Evolutionary conservation across 2,797 vertebrate species (phyloP).

Genomic region (Tokudaia tokunoshimensis): DNA sequence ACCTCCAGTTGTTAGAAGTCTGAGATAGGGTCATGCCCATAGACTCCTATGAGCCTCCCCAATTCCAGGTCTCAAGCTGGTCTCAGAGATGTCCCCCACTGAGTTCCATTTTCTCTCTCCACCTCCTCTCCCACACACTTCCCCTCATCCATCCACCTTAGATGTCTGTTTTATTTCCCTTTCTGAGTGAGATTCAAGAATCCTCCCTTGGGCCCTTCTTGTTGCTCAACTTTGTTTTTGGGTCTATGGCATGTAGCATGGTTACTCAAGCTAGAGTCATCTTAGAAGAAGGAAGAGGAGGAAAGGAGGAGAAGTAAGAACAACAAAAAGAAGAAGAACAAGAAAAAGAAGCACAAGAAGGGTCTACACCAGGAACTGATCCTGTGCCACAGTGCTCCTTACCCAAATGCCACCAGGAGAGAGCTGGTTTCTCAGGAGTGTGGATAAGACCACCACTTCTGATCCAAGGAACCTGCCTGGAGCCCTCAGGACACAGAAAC

Average conservation of each 20-base stretch:
- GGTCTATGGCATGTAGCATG: not conserved
- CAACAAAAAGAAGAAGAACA: too few species aligned
- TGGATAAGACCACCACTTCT: too few species aligned
- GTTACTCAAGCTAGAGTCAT: not conserved
- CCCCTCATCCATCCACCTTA: not conserved
- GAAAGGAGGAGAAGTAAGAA: fast-evolving
- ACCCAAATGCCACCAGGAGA: too few species aligned
- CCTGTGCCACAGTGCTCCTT: too few species aligned
- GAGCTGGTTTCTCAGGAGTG: too few species aligned
- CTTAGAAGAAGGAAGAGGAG: not conserved
- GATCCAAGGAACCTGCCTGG: too few species aligned
- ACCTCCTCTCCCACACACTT: not conserved
- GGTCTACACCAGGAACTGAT: too few species aligned
- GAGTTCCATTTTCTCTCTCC: not conserved
- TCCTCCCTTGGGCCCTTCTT: not conserved
- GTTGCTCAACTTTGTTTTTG: not conserved
- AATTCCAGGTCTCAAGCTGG: not conserved
- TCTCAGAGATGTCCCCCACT: not conserved
- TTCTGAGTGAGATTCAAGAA: not conserved
- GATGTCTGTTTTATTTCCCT: not conserved
- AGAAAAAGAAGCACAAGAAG: too few species aligned
- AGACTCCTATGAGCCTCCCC: not conserved
- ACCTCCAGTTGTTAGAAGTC: not conserved
- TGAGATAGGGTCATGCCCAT: not conserved
- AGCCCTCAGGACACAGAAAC: too few species aligned